Conservation (phyloP, 2,797 vertebrate genomes). For the Scyliorhinus canicula region DNA sequence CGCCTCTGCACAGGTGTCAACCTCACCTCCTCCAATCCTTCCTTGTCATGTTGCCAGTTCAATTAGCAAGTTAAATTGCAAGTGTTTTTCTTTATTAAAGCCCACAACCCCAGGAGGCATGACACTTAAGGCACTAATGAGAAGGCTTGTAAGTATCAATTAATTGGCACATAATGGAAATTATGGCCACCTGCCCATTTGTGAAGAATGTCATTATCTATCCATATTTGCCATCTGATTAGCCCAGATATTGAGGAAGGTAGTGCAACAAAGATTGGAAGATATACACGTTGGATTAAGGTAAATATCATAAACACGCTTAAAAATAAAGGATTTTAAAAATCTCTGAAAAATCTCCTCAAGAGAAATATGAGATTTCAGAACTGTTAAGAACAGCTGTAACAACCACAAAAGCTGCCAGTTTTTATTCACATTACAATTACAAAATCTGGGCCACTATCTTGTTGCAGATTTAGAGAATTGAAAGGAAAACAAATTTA, state of each 20-base stretch:
- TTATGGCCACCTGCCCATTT: too few relatives aligned
- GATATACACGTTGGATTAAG: too few relatives aligned
- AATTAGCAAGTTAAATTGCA: neutral
- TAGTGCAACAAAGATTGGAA: too few relatives aligned
- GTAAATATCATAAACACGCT: too few relatives aligned
- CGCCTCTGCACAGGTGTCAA: neutral
- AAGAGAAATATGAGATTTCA: too few relatives aligned
- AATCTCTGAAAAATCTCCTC: too few relatives aligned
- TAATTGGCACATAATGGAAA: neutral
- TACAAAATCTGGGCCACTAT: too few relatives aligned
- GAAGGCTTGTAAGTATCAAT: neutral
- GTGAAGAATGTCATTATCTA: neutral
- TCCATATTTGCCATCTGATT: neutral
- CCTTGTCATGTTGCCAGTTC: neutral
- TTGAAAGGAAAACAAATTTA: neutral
- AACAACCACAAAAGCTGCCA: too few relatives aligned
- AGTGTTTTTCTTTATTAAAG: neutral
- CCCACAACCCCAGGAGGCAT: neutral
- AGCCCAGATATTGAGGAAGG: too few relatives aligned
- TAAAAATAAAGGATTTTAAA: too few relatives aligned
- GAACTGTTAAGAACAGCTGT: too few relatives aligned
- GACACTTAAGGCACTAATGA: neutral
- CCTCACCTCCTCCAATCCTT: neutral
- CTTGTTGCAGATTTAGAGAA: neutral
- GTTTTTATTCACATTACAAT: too few relatives aligned